phyloP scores from a whole-genome alignment of 2,113 vertebrate species.

The Gobiocypris rarus region DNA sequence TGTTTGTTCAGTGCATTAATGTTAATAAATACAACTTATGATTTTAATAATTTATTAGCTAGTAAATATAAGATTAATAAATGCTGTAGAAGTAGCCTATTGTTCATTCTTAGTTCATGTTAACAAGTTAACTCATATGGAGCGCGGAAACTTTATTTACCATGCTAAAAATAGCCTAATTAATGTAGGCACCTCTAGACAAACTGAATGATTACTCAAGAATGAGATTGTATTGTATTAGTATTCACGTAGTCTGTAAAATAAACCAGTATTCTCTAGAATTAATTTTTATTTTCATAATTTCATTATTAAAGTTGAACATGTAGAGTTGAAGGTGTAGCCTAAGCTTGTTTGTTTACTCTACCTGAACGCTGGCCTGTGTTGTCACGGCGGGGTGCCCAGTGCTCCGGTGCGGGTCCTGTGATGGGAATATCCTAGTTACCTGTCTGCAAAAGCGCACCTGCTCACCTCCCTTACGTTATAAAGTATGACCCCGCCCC shows the following conservation, averaged over 20 bases:
- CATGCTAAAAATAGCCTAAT: not conserved
- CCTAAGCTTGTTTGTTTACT: slow-evolving; percentile 6
- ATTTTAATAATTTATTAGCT: too few species aligned
- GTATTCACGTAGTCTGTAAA: not conserved
- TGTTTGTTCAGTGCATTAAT: too few species aligned
- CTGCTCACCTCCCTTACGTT: slow-evolving; percentile 19
- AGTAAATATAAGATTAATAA: too few species aligned
- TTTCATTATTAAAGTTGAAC: too few species aligned
- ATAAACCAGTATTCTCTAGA: not conserved
- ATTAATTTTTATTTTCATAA: not conserved
- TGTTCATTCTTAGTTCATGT: too few species aligned
- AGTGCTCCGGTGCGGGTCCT: slow-evolving; percentile 17
- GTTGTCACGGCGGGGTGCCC: slow-evolving; percentile 9
- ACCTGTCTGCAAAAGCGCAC: slow-evolving; percentile 13
- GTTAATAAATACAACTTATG: too few species aligned
- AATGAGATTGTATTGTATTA: not conserved
- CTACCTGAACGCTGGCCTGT: slow-evolving; percentile 24
- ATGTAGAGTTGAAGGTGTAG: not conserved
- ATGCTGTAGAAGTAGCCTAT: too few species aligned
- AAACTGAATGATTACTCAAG: not conserved
- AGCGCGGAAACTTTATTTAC: not conserved
- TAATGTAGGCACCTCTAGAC: not conserved
- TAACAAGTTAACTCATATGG: too few species aligned
- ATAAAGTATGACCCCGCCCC: not conserved
- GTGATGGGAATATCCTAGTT: slow-evolving; percentile 35